phyloP scores from a whole-genome alignment of 2,888 invertebrate species.

The Apamea sordens region DNA sequence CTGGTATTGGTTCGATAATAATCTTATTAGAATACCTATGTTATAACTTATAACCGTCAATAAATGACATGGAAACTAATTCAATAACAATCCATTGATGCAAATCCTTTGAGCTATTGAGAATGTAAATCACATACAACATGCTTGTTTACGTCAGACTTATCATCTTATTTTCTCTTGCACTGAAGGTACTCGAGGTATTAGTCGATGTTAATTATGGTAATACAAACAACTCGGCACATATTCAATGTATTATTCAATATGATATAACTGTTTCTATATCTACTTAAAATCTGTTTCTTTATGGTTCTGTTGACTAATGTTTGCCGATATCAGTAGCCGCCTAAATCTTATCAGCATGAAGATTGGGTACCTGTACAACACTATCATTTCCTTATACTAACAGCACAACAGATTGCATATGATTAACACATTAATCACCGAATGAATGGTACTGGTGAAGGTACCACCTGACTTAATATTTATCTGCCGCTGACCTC shows the following conservation, averaged over 20 bases:
- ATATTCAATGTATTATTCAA: slow-evolving; percentile 31
- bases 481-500: slow-evolving; percentile 77
- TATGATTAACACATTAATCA: slow-evolving; percentile 43
- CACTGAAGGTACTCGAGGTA: slow-evolving; percentile 9
- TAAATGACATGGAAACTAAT: slow-evolving; percentile 56
- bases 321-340: slow-evolving; percentile 30
- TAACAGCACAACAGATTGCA: slow-evolving; percentile 20
- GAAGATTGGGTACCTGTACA: slow-evolving; percentile 2
- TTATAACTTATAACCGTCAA: slow-evolving; percentile 24
- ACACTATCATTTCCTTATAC: slow-evolving; percentile 15
- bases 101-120: slow-evolving; percentile 51
- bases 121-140: slow-evolving; percentile 53
- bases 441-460: slow-evolving; percentile 21
- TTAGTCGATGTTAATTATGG: slow-evolving; percentile 31
- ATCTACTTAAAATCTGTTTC: slow-evolving; percentile 29
- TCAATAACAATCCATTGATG: slow-evolving; percentile 59
- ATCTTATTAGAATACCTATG: slow-evolving; percentile 31
- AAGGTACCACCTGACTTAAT: slow-evolving; percentile 67
- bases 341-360: slow-evolving; percentile 39
- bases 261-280: slow-evolving; percentile 32
- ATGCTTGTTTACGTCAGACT: slow-evolving; percentile 47
- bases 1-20: slow-evolving; percentile 22
- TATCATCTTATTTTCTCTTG: slow-evolving; percentile 56
- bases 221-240: slow-evolving; percentile 32
- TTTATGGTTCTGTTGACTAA: slow-evolving; percentile 11